phyloP scores from a whole-genome alignment of 2,113 vertebrate species.

The Protobothrops flavoviridis region DNA sequence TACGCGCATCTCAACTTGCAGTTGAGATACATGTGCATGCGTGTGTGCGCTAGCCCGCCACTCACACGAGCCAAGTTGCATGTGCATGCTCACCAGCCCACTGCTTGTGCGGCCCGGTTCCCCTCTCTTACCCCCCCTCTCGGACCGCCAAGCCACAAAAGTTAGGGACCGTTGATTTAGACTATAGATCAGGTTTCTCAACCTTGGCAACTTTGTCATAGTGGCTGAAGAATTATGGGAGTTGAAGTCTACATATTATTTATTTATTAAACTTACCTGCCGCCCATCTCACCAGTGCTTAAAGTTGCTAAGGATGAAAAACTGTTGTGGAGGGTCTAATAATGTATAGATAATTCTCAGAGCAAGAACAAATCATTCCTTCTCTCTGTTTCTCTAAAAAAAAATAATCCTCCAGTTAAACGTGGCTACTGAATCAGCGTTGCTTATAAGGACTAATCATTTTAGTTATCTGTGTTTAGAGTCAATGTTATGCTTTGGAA shows the following conservation, averaged over 20 bases:
- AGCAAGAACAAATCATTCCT: background rate
- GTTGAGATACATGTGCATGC: background rate
- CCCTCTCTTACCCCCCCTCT: background rate
- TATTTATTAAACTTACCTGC: background rate
- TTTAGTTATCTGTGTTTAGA: constrained; percentile 9
- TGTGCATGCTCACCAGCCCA: background rate
- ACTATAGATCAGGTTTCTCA: background rate
- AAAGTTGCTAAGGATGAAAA: background rate
- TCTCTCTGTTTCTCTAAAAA: background rate
- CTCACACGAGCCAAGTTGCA: background rate
- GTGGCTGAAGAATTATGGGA: background rate
- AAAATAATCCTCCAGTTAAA: background rate
- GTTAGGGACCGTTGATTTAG: no score
- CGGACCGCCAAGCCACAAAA: background rate
- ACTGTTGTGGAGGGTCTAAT: background rate
- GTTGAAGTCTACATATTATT: background rate
- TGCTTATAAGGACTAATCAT: background rate
- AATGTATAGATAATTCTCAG: background rate
- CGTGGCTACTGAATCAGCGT: background rate
- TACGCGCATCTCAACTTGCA: background rate
- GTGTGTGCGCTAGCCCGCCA: background rate
- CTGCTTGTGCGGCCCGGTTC: background rate
- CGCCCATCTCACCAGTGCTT: background rate
- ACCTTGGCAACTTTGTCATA: background rate
- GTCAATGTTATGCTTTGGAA: constrained; percentile 44